These are phyloP conservation scores for Drosophila helvetica DNA, from an alignment of 2,888 invertebrate species.

Conservation along the genomic window DNA sequence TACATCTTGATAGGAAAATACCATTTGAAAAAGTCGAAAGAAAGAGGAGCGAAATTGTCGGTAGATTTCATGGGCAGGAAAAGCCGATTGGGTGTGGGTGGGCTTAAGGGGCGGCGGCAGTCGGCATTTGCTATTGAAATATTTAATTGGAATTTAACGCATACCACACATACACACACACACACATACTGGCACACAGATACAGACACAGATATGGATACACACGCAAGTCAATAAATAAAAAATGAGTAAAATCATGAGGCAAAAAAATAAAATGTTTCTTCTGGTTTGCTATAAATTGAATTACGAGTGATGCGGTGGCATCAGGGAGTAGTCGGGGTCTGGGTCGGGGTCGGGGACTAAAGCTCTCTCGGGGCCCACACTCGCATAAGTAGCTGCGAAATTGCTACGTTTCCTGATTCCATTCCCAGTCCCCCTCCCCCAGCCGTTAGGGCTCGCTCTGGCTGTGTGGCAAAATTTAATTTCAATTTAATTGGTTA, in stretches of 20 bases:
- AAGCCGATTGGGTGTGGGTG: slow-evolving; percentile 36
- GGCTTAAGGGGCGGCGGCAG: slow-evolving; percentile 26
- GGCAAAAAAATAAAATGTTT: slow-evolving; percentile 54
- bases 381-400: slow-evolving; percentile 73
- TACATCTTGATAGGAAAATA: slow-evolving; percentile 68
- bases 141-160: slow-evolving; percentile 79
- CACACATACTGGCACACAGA: slow-evolving; percentile 4
- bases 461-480: slow-evolving; percentile 65
- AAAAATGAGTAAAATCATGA: slow-evolving; percentile 49
- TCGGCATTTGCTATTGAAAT: slow-evolving; percentile 71
- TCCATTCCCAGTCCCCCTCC: slow-evolving; percentile 17
- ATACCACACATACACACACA: slow-evolving; percentile 53
- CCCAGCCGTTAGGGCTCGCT: neutral
- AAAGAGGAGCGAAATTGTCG: slow-evolving; percentile 23
- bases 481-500: slow-evolving; percentile 78
- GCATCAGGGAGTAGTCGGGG: no score
- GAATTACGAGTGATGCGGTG: slow-evolving; percentile 58
- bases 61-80: slow-evolving; percentile 19
- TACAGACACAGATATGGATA: no score
- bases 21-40: slow-evolving; percentile 32
- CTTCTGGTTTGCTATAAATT: slow-evolving; percentile 65
- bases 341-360: slow-evolving; percentile 12
- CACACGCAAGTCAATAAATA: slow-evolving; percentile 68
- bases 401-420: slow-evolving; percentile 65
- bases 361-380: slow-evolving; percentile 53